These are phyloP conservation scores for Eurystomus gularis DNA, from an alignment of 2,113 vertebrate species.

Conservation along the genomic window DNA sequence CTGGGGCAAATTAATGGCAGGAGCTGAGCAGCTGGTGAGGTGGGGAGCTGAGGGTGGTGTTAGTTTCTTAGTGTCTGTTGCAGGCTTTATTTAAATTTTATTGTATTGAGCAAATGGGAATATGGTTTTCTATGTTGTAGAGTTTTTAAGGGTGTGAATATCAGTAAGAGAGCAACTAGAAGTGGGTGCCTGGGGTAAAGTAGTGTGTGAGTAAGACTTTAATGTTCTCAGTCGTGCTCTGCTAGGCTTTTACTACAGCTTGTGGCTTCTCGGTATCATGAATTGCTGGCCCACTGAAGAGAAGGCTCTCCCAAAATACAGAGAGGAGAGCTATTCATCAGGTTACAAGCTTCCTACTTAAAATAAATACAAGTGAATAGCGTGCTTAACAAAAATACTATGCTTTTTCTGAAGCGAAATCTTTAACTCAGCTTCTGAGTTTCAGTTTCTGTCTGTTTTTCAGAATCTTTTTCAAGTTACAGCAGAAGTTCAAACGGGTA, in stretches of 20 bases:
- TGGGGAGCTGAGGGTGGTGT: accelerated
- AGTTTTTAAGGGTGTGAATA: background rate
- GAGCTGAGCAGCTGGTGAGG: accelerated
- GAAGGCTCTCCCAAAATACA: background rate
- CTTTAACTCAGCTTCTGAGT: background rate
- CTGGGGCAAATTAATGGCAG: accelerated
- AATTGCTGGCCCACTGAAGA: background rate
- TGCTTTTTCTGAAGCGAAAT: background rate
- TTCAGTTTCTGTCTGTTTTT: background rate
- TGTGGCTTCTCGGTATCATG: background rate
- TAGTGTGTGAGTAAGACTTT: background rate
- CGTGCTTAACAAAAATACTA: background rate
- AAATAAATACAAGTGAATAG: background rate
- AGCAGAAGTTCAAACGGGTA: background rate
- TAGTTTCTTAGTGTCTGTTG: accelerated
- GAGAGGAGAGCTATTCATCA: background rate
- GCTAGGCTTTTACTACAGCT: background rate
- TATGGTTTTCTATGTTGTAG: background rate
- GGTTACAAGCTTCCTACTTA: background rate
- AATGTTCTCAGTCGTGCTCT: background rate
- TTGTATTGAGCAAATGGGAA: no score
- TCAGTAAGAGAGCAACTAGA: background rate
- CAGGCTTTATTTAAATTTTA: background rate
- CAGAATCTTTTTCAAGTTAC: background rate
- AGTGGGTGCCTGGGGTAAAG: accelerated